Conservation (phyloP, 2,797 vertebrate genomes). For the Coendou prehensilis region DNA sequence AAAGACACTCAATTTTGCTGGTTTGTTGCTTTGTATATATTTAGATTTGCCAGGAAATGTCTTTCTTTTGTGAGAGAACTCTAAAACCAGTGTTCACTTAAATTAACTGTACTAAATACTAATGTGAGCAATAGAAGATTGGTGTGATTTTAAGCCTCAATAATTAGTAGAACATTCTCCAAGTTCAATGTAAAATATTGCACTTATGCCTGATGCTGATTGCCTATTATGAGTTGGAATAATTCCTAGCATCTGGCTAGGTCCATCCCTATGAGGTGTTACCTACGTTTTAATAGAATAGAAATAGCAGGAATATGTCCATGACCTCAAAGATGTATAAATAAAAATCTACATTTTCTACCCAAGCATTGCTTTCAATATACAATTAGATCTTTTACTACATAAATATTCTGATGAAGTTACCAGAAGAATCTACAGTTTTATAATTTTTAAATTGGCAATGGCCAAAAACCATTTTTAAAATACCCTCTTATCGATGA, state of each 20-base stretch:
- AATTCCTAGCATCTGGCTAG: too few species aligned
- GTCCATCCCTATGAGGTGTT: not conserved
- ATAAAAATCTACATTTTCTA: not conserved
- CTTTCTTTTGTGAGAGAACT: not conserved
- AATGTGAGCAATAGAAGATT: not conserved
- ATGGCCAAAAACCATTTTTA: not conserved
- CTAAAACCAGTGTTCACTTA: not conserved
- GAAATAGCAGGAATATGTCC: not conserved
- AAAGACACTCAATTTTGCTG: not conserved
- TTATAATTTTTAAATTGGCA: not conserved
- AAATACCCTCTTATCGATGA: not conserved
- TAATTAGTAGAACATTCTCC: not conserved
- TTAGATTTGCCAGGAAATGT: not conserved
- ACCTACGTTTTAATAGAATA: not conserved
- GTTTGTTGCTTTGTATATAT: not conserved
- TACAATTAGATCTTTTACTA: not conserved
- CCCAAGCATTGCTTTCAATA: not conserved
- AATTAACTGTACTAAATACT: not conserved
- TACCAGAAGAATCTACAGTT: not conserved
- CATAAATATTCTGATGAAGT: not conserved
- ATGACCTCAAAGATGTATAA: not conserved
- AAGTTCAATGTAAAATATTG: not conserved
- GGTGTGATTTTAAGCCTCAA: not conserved
- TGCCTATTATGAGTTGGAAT: rapidly evolving
- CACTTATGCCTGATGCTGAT: rapidly evolving